Evolutionary conservation across 2,888 invertebrate species (phyloP).

Genomic region (Drosophila pullipes): DNA sequence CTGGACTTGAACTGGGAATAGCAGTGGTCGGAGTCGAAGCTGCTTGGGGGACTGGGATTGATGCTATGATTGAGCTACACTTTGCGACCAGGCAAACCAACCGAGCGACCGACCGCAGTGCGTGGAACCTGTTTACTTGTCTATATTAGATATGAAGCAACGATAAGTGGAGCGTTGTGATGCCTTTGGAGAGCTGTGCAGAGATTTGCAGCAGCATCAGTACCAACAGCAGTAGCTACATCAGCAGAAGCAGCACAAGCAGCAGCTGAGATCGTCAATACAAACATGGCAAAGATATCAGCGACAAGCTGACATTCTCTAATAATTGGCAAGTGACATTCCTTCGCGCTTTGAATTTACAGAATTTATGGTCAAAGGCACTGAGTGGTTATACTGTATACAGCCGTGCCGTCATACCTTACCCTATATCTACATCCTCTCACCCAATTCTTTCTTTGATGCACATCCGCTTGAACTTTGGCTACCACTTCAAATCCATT

Average conservation of each 20-base stretch:
- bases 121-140: slow-evolving; percentile 76
- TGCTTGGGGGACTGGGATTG: slow-evolving; percentile 53
- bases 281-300: slow-evolving; percentile 80
- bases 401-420: neutral
- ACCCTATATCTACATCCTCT: slow-evolving; percentile 16
- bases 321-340: slow-evolving; percentile 80
- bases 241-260: slow-evolving; percentile 28
- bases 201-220: slow-evolving; percentile 46
- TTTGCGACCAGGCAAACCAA: slow-evolving; percentile 47
- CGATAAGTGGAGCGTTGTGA: slow-evolving; percentile 76
- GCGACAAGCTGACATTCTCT: slow-evolving; percentile 79
- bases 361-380: slow-evolving; percentile 78
- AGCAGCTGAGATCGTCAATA: slow-evolving; percentile 73
- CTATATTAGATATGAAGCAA: slow-evolving; percentile 80
- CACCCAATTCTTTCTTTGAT: slow-evolving; percentile 52
- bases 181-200: slow-evolving; percentile 50
- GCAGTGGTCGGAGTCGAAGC: slow-evolving; percentile 2
- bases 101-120: slow-evolving; percentile 57
- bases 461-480: slow-evolving; percentile 52
- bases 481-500: slow-evolving; percentile 49
- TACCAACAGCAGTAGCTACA: slow-evolving; percentile 30
- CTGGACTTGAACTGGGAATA: slow-evolving; percentile 58
- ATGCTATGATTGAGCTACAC: slow-evolving; percentile 76
- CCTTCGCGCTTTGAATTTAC: slow-evolving; percentile 80
- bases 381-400: slow-evolving; percentile 19